Conservation (phyloP, 1,140 invertebrate species). For the Daktulosphaira vitifoliae region DNA sequence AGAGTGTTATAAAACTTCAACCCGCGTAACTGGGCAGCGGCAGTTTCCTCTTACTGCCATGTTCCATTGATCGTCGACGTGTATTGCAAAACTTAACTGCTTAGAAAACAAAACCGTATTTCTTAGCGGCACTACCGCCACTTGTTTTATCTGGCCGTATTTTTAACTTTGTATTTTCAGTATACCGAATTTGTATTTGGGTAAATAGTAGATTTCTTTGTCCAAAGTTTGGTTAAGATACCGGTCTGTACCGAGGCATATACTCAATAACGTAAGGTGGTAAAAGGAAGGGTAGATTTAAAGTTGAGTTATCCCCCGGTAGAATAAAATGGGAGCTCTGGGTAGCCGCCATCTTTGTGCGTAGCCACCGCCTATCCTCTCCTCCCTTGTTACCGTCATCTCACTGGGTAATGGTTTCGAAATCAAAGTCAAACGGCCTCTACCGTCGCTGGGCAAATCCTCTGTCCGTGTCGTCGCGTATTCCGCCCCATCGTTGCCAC, state of each 20-base stretch:
- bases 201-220: too few relatives aligned
- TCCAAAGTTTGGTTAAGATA: too few relatives aligned
- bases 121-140: too few relatives aligned
- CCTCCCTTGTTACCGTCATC: not conserved
- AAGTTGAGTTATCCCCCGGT: slow-evolving; percentile 27
- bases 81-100: too few relatives aligned
- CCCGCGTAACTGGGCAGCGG: not conserved
- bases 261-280: too few relatives aligned
- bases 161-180: too few relatives aligned
- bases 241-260: too few relatives aligned
- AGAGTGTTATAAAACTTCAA: slow-evolving; percentile 27
- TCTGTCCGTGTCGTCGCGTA: slow-evolving; percentile 9
- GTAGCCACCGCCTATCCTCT: slow-evolving; percentile 5
- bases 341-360: slow-evolving; percentile 27
- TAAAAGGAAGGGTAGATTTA: slow-evolving; percentile 1
- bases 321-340: slow-evolving; percentile 21
- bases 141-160: too few relatives aligned
- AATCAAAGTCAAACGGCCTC: slow-evolving; percentile 31
- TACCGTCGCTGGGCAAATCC: slow-evolving; percentile 23
- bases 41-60: not conserved
- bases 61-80: too few relatives aligned
- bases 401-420: slow-evolving; percentile 14
- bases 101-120: too few relatives aligned
- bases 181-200: too few relatives aligned
- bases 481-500: not conserved